Evolutionary conservation across 2,888 invertebrate species (phyloP), one percentile per base, ranked within the genome.

Genomic region (Cylloceria caligata): DNA sequence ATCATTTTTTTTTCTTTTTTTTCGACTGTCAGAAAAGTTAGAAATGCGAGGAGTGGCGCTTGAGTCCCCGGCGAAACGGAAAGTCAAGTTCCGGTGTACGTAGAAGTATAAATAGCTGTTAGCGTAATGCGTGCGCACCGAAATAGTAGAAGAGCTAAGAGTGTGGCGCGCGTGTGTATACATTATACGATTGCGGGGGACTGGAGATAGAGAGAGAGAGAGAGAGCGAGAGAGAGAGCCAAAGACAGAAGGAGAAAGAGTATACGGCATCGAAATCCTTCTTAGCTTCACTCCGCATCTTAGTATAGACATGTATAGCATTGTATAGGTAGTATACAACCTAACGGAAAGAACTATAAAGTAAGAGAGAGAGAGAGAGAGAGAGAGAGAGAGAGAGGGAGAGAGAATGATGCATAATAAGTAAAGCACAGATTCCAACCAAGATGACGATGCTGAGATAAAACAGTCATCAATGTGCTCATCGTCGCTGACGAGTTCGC

Each of bases 41-140:
- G 9, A 60, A 16, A 60, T 1, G 6, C 60, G 36, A n/a, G 55
- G 27, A 30, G 30, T 7, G 55, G 62, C 47, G 57, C 75, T 42
- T 64, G 84, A 74, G 72, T 68, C 55, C 55, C 39, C 47, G 74
- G 68, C 68, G 45, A 79, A 85, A 85, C 84, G 88, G 86, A 86
- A 87, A 84, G 83, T 85, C 68, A 69, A 88, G 86, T 89, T 89
- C 88, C 89, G 89, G 88, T 88, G 62, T 78, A 67, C 74, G 80
- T 81, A 86, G 86, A 81, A 78, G 87, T 81, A 88, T 89, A 88
- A 88, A 88, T 89, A 89, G 86, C 83, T 60, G 69, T 72, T 68
- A 71, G 83, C 84, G 86, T 86, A 81, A 81, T 77, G 73, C 81
- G 77, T 73, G 73, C 62, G 77, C 49, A 64, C 68, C 73, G 77